Percentiles rank a stretch among this genome's conserved stretches.
phyloP scores from a whole-genome alignment of 2,888 invertebrate genomes.

The Hypomecis atomaria region DNA sequence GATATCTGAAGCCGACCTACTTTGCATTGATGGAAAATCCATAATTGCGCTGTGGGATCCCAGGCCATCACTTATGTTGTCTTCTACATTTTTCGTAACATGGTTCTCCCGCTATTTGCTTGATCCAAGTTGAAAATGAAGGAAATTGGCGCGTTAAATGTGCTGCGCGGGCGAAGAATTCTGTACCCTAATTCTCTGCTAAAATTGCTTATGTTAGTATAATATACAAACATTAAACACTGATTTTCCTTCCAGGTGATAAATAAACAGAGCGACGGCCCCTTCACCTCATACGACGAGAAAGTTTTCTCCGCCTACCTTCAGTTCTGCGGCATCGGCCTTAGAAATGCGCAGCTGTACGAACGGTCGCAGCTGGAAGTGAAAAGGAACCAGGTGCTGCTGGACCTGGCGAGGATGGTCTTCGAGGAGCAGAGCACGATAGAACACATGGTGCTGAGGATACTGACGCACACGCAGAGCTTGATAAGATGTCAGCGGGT shows the following conservation, averaged over 20 bases:
- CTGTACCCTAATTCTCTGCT: too few relatives aligned
- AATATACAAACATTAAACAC: too few relatives aligned
- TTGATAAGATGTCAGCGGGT: constrained; percentile 97
- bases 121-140: too few relatives aligned
- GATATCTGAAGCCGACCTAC: too few relatives aligned
- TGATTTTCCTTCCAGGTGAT: constrained; percentile 87
- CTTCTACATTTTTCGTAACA: too few relatives aligned
- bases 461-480: constrained; percentile 96
- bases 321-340: constrained; percentile 98
- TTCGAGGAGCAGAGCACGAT: constrained; percentile 98
- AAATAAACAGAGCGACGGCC: constrained; percentile 94
- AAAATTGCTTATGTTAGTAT: too few relatives aligned
- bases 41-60: too few relatives aligned
- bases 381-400: constrained; percentile 96
- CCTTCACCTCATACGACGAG: constrained; percentile 95
- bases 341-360: constrained; percentile 97
- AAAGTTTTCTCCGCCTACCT: constrained; percentile 96
- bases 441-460: constrained; percentile 96
- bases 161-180: too few relatives aligned
- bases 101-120: too few relatives aligned
- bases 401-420: constrained; percentile 97
- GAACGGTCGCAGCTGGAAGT: constrained; percentile 98
- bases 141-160: too few relatives aligned
- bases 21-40: too few relatives aligned
- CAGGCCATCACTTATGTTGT: too few relatives aligned